phyloP scores from a whole-genome alignment of 2,797 vertebrate species.

The Lagodon rhomboides region DNA sequence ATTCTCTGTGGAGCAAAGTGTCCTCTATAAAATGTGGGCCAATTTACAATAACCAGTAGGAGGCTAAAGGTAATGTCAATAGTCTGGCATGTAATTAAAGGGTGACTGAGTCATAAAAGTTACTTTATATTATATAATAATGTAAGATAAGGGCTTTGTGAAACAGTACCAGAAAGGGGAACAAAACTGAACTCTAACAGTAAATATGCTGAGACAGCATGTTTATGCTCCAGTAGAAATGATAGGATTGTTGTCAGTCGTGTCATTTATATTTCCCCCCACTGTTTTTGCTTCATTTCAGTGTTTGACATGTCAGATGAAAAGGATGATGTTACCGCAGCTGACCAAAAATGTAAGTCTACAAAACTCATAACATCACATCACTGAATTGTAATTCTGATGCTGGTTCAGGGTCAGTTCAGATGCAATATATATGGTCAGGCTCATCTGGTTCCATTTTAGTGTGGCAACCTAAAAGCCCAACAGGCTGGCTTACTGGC shows the following conservation, averaged over 20 bases:
- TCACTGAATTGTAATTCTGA: not conserved
- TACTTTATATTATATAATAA: not conserved
- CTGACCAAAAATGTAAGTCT: slow-evolving; percentile 67
- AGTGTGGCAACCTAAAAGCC: not conserved
- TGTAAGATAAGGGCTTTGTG: not conserved
- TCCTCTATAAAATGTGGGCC: not conserved
- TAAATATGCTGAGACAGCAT: not conserved
- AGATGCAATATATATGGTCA: not conserved
- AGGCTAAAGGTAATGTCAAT: not conserved
- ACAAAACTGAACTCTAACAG: not conserved
- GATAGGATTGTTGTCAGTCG: not conserved
- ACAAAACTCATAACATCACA: not conserved
- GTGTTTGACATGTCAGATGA: slow-evolving; percentile 86
- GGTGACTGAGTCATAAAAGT: not conserved
- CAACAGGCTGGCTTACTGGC: too few relatives aligned
- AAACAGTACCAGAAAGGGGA: not conserved
- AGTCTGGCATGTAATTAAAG: not conserved
- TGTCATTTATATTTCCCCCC: not conserved
- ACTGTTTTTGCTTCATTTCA: slow-evolving; percentile 61
- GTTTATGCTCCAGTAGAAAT: not conserved
- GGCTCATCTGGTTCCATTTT: not conserved
- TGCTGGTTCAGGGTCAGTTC: not conserved
- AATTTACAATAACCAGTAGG: slow-evolving; percentile 4
- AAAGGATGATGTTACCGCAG: slow-evolving; percentile 11
- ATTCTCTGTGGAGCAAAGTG: not conserved